Evolutionary conservation across 2,113 vertebrate genomes (phyloP).

Genomic region (Salvator merianae): DNA sequence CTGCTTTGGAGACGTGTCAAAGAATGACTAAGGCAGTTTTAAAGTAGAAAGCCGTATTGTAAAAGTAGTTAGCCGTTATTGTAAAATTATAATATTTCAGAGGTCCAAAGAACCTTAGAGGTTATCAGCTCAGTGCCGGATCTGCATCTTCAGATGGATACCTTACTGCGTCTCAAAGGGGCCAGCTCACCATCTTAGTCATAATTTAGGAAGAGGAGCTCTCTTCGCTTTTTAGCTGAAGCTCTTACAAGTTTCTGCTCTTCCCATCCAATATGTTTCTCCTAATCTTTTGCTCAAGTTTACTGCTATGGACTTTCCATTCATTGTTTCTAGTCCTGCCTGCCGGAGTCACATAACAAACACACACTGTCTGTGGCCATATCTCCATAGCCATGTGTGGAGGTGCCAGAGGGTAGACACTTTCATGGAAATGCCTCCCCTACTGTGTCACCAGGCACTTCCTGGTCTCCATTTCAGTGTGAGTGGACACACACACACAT

Average conservation of each 20-base stretch:
- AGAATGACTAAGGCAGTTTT: background rate
- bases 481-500: too few species aligned
- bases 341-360: too few species aligned
- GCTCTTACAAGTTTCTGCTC: too few species aligned
- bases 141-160: background rate
- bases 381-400: too few species aligned
- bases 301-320: background rate
- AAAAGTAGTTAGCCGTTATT: too few species aligned
- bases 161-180: background rate
- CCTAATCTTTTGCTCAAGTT: background rate
- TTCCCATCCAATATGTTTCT: too few species aligned
- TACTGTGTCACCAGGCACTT: too few species aligned
- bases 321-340: background rate
- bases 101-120: background rate
- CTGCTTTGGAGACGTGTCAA: background rate
- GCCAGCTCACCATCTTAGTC: background rate
- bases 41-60: background rate
- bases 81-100: background rate
- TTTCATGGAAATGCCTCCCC: too few species aligned
- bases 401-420: too few species aligned
- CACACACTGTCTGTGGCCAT: too few species aligned
- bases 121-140: background rate
- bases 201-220: background rate
- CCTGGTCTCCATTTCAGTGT: too few species aligned
- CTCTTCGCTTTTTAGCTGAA: too few species aligned